phyloP scores from a whole-genome alignment of 1,140 invertebrate species.

The Liolophura sinensis region DNA sequence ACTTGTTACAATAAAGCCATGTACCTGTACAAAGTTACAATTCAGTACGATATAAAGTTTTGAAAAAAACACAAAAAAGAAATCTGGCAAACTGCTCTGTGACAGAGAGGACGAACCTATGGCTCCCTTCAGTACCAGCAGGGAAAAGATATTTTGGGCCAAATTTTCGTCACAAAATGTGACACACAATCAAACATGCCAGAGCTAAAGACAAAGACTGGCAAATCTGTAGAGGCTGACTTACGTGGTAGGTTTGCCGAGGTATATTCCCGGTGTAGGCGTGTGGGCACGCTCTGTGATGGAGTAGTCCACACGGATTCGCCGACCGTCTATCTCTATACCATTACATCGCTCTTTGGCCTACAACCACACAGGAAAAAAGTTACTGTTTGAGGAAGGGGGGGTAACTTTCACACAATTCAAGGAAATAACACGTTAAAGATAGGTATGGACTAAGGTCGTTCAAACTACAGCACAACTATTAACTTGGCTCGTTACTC shows the following conservation, averaged over 20 bases:
- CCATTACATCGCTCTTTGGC: constrained; percentile 93
- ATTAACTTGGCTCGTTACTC: too few relatives aligned
- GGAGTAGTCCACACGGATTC: constrained; percentile 94
- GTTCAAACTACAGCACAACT: too few relatives aligned
- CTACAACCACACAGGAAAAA: constrained; percentile 31
- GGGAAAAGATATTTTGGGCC: background rate
- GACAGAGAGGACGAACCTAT: background rate
- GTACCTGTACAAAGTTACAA: too few relatives aligned
- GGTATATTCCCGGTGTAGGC: constrained; percentile 96
- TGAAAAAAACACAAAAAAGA: too few relatives aligned
- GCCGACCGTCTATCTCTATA: constrained; percentile 90
- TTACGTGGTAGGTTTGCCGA: constrained; percentile 87
- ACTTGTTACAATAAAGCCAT: too few relatives aligned
- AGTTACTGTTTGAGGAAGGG: background rate
- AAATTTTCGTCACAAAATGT: background rate
- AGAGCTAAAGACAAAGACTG: background rate
- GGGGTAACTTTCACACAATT: too few relatives aligned
- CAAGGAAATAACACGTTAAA: too few relatives aligned
- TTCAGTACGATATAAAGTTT: too few relatives aligned
- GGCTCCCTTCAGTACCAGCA: background rate
- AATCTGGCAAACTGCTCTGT: too few relatives aligned
- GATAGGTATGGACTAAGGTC: too few relatives aligned
- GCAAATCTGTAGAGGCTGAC: constrained; percentile 28
- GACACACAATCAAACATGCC: background rate
- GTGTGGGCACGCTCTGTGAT: constrained; percentile 97